Evolutionary conservation across 2,113 vertebrate species (phyloP).

Genomic region (Fregata magnificens): DNA sequence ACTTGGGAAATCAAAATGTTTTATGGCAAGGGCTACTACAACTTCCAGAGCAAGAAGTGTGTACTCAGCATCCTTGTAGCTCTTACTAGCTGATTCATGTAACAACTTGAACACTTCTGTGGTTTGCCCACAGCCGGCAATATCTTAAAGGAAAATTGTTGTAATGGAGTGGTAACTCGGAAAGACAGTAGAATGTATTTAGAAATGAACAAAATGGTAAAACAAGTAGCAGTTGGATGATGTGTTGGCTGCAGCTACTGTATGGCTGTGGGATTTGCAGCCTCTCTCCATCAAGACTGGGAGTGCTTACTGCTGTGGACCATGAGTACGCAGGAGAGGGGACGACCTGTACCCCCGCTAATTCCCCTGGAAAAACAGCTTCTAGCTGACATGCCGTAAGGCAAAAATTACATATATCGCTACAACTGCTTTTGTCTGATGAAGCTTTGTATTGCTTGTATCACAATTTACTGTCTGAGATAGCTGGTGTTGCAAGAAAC

Average conservation of each 20-base stretch:
- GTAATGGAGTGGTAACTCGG: background rate
- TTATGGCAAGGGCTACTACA: background rate
- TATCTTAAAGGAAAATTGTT: background rate
- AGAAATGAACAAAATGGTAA: background rate
- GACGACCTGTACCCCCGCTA: background rate
- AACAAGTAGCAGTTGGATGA: background rate
- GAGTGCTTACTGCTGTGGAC: background rate
- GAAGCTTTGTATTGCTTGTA: background rate
- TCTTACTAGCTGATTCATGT: background rate
- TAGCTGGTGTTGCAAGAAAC: background rate
- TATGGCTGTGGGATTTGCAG: background rate
- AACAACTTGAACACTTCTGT: background rate
- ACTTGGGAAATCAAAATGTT: background rate
- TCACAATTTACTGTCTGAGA: background rate
- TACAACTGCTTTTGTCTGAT: background rate
- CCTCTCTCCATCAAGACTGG: too few species aligned
- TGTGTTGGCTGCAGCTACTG: background rate
- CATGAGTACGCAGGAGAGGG: fast-evolving
- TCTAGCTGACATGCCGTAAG: background rate
- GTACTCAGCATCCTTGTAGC: background rate
- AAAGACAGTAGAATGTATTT: background rate
- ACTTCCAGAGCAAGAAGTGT: background rate
- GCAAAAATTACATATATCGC: background rate
- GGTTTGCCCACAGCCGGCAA: background rate
- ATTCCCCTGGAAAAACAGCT: background rate